A percentile compares a stretch with the other conserved stretches of the same genome.
Evolutionary conservation across 2,797 vertebrate genomes (phyloP).

Genomic region (Oreonectes daqikongensis): DNA sequence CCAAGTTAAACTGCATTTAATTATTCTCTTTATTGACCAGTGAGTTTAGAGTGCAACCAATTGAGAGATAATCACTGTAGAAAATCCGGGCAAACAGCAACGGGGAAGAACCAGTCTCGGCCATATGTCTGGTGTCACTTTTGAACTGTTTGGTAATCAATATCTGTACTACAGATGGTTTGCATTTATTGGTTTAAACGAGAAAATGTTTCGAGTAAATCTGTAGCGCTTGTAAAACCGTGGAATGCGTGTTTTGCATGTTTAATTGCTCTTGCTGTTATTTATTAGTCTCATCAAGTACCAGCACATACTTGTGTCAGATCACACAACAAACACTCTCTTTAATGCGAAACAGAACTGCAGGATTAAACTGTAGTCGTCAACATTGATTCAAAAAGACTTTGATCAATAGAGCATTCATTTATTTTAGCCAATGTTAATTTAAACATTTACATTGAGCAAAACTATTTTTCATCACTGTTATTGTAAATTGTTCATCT

Average conservation of each 20-base stretch:
- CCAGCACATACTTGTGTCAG: neutral
- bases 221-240: neutral
- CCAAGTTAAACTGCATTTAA: slow-evolving; percentile 48
- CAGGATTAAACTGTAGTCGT: neutral
- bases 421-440: neutral
- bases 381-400: neutral
- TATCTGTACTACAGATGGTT: slow-evolving; percentile 36
- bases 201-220: neutral
- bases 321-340: slow-evolving; percentile 1
- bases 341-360: slow-evolving; percentile 8
- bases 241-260: neutral
- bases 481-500: too few species aligned
- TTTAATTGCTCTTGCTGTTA: neutral
- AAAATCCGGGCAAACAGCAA: slow-evolving; percentile 15
- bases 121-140: slow-evolving; percentile 14
- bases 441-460: too few species aligned
- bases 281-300: neutral
- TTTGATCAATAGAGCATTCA: neutral
- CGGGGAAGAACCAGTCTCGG: slow-evolving; percentile 1
- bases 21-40: slow-evolving; percentile 52
- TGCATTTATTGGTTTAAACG: slow-evolving; percentile 12
- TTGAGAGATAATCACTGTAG: slow-evolving; percentile 1
- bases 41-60: slow-evolving; percentile 12
- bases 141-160: slow-evolving; percentile 21
- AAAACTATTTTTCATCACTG: too few species aligned